Conservation (phyloP, 2,113 vertebrate species). For the Phoenicopterus ruber region DNA sequence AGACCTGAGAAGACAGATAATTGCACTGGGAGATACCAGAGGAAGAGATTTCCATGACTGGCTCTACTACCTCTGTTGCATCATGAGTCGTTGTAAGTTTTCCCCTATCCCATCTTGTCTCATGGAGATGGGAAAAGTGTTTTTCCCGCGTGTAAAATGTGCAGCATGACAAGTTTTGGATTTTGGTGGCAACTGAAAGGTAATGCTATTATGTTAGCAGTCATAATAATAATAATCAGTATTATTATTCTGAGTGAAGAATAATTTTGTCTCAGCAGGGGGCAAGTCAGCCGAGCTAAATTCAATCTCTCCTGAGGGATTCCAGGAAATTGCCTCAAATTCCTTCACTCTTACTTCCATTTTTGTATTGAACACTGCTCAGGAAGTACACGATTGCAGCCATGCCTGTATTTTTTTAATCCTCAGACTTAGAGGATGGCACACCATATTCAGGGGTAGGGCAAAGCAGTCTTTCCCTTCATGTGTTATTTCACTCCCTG, state of each 20-base stretch:
- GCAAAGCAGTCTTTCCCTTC: neutral
- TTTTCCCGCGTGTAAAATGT: neutral
- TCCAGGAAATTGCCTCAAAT: neutral
- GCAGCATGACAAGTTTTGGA: neutral
- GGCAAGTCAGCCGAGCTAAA: neutral
- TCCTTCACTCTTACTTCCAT: neutral
- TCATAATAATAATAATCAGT: conserved; percentile 30
- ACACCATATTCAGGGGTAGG: neutral
- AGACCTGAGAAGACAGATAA: neutral
- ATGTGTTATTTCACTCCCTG: neutral
- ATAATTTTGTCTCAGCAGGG: neutral
- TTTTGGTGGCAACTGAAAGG: neutral
- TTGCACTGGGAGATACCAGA: neutral
- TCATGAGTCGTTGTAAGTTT: neutral
- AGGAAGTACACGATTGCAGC: neutral
- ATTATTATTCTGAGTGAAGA: conserved; percentile 25
- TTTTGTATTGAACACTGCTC: neutral
- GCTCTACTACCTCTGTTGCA: neutral
- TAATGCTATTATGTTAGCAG: neutral
- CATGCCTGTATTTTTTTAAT: neutral
- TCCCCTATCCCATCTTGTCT: neutral
- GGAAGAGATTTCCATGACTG: neutral
- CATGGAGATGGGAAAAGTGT: neutral
- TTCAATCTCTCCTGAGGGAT: neutral
- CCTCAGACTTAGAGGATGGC: neutral